Percentiles rank a stretch among this genome's conserved stretches.
Conservation (phyloP, 2,797 vertebrate genomes). For the Morus bassanus region DNA sequence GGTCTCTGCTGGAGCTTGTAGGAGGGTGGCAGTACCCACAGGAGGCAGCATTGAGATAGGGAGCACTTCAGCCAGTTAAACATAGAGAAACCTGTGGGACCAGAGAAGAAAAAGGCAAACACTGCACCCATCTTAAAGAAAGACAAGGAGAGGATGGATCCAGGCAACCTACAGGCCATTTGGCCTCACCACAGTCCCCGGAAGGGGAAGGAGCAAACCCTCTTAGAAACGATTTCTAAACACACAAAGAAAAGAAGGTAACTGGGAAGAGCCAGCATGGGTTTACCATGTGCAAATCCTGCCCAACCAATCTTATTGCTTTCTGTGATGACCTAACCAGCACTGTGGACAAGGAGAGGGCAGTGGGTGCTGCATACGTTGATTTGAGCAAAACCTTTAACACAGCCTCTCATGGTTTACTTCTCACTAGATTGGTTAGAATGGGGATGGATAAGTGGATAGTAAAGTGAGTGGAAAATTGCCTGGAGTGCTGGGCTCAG, state of each 20-base stretch:
- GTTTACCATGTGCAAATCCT: not conserved
- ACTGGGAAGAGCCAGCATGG: not conserved
- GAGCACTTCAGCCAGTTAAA: not conserved
- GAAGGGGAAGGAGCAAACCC: not conserved
- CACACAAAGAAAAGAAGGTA: not conserved
- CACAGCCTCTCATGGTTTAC: not conserved
- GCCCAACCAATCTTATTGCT: not conserved
- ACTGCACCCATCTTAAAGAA: not conserved
- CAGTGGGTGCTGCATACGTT: accelerated
- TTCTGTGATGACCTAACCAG: not conserved
- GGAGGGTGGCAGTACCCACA: not conserved
- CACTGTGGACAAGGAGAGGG: not conserved
- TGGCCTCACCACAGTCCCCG: not conserved
- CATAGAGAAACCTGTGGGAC: not conserved
- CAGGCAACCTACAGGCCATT: not conserved
- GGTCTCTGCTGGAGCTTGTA: not conserved
- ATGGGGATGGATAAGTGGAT: not conserved
- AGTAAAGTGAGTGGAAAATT: not conserved
- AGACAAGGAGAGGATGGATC: not conserved
- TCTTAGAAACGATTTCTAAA: not conserved
- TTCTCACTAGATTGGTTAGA: not conserved
- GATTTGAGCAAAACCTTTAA: not conserved
- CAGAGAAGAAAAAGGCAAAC: not conserved
- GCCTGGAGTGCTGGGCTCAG: not conserved
- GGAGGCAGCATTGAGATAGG: not conserved